These are phyloP conservation scores for Chlorodrepanis virens DNA, from an alignment of 2,113 vertebrate species.

Conservation along the genomic window DNA sequence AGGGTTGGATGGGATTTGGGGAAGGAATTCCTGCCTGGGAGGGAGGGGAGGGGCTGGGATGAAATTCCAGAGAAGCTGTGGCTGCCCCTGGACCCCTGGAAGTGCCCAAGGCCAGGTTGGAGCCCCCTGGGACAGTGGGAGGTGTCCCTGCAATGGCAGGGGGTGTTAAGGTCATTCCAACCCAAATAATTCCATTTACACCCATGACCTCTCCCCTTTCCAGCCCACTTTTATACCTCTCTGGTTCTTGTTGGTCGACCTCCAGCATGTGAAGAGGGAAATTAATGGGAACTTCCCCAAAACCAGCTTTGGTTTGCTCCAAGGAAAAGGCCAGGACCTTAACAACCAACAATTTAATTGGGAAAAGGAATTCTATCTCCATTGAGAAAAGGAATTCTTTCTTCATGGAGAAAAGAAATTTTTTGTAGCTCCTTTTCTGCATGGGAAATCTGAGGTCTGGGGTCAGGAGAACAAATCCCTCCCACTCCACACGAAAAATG, in stretches of 20 bases:
- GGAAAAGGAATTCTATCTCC: background rate
- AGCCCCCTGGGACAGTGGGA: rapidly evolving
- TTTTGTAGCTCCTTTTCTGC: background rate
- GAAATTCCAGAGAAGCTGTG: background rate
- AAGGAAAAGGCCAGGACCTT: background rate
- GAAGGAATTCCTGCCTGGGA: background rate
- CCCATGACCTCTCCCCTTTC: rapidly evolving
- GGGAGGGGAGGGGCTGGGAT: background rate
- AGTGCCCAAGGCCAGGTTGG: background rate
- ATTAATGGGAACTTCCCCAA: background rate
- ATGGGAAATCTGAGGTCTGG: background rate
- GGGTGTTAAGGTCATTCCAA: background rate
- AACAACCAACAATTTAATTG: background rate
- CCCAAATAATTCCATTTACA: background rate
- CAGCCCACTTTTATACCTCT: background rate
- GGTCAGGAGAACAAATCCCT: background rate
- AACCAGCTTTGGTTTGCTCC: background rate
- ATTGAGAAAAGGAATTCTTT: background rate
- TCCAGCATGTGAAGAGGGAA: background rate
- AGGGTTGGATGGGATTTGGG: background rate
- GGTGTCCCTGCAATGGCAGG: background rate
- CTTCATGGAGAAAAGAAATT: background rate
- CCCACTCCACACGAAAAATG: conserved; percentile 7
- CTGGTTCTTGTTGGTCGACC: background rate
- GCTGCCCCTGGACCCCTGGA: background rate